These are phyloP conservation scores for Lepas anatifera DNA, from an alignment of 2,888 invertebrate species.

Conservation along the genomic window DNA sequence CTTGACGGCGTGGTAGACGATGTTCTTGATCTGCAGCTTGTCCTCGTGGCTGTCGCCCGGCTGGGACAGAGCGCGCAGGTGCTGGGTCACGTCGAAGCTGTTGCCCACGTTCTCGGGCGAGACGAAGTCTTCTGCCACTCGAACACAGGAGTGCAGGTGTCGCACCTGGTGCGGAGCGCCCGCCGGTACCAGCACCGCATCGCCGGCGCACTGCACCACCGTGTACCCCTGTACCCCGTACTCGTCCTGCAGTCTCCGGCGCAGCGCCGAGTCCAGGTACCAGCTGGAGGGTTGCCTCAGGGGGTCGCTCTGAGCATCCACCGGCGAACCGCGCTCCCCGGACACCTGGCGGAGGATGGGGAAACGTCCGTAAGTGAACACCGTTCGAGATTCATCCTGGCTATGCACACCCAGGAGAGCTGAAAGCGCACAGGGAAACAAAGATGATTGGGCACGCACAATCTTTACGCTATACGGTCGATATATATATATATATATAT, in stretches of 20 bases:
- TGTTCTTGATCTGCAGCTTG: constrained; percentile 94
- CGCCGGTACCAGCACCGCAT: constrained; percentile 95
- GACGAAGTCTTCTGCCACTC: constrained; percentile 96
- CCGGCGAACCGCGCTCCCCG: constrained; percentile 62
- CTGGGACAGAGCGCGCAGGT: constrained; percentile 84
- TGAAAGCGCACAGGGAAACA: no score
- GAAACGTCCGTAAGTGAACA: not conserved
- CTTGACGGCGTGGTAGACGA: constrained; percentile 94
- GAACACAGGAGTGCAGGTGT: constrained; percentile 92
- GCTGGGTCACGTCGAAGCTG: constrained; percentile 90
- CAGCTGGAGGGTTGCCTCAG: constrained; percentile 96
- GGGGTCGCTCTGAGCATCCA: constrained; percentile 85
- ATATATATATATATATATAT: no score
- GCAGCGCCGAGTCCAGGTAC: constrained; percentile 77
- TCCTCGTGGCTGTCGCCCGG: constrained; percentile 95
- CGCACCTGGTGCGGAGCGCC: constrained; percentile 95
- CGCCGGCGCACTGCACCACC: constrained; percentile 89
- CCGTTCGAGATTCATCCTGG: no score
- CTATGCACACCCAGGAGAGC: no score
- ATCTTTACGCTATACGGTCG: no score
- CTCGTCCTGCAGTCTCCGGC: constrained; percentile 76
- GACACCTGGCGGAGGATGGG: constrained; percentile 45
- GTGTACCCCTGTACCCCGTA: constrained; percentile 91
- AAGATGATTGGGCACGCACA: no score
- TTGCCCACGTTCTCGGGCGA: constrained; percentile 94